Evolutionary conservation across 2,888 invertebrate species (phyloP).

Genomic region (Xiphydria camelus): DNA sequence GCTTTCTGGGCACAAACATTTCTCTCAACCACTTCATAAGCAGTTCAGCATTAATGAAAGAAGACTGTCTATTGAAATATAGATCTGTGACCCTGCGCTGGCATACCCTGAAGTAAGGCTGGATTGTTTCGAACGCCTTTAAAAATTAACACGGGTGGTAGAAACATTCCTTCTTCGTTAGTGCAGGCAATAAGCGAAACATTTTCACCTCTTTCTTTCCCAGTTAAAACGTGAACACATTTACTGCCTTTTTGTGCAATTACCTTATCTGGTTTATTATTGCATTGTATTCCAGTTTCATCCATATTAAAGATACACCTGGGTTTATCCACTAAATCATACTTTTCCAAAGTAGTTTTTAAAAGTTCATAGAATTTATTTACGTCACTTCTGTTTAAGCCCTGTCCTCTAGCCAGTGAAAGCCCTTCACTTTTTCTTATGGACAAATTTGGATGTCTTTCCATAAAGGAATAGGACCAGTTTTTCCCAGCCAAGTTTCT

Average conservation of each 20-base stretch:
- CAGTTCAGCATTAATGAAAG: slow-evolving; percentile 29
- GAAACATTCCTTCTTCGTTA: slow-evolving; percentile 42
- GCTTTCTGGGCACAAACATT: slow-evolving; percentile 39
- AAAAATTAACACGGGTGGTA: slow-evolving; percentile 37
- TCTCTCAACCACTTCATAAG: slow-evolving; percentile 36
- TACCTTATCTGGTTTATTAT: slow-evolving; percentile 27
- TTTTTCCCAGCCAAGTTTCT: too few relatives aligned
- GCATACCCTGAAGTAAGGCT: slow-evolving; percentile 33
- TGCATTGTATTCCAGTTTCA: too few relatives aligned
- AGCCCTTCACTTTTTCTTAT: too few relatives aligned
- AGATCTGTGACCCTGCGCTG: too few relatives aligned
- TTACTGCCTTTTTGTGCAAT: slow-evolving; percentile 33
- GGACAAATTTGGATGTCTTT: too few relatives aligned
- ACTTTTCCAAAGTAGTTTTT: too few relatives aligned
- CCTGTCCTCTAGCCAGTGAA: too few relatives aligned
- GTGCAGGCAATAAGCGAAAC: slow-evolving; percentile 43
- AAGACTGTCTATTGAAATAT: slow-evolving; percentile 37
- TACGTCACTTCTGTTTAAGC: too few relatives aligned
- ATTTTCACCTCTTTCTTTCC: slow-evolving; percentile 40
- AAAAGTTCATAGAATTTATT: too few relatives aligned
- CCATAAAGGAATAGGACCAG: too few relatives aligned
- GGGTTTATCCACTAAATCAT: too few relatives aligned
- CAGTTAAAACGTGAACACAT: slow-evolving; percentile 28
- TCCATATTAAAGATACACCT: too few relatives aligned
- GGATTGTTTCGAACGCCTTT: slow-evolving; percentile 36